Evolutionary conservation across 2,797 vertebrate species (phyloP).

Genomic region (Chloroceryle amazona): DNA sequence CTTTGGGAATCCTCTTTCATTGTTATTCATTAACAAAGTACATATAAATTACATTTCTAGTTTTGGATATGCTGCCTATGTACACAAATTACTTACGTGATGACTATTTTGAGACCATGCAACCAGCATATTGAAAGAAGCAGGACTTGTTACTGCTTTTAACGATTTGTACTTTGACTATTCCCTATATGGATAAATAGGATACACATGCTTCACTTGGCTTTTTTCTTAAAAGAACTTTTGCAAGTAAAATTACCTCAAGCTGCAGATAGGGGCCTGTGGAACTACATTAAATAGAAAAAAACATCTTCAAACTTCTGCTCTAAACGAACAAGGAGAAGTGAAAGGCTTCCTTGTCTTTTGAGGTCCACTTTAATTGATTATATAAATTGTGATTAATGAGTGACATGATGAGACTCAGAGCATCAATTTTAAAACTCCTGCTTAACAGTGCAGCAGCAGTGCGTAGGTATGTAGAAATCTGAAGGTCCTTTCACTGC

Average conservation of each 20-base stretch:
- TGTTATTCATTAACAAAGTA: conserved; percentile 6
- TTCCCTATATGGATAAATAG: not conserved
- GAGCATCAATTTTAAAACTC: not conserved
- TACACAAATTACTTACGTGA: not conserved
- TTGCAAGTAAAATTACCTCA: conserved; percentile 1
- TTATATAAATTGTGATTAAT: conserved; percentile 23
- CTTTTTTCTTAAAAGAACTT: not conserved
- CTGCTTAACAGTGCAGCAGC: not conserved
- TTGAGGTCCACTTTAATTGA: conserved; percentile 25
- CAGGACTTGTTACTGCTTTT: not conserved
- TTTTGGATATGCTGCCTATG: not conserved
- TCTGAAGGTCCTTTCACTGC: conserved; percentile 23
- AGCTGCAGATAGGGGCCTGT: not conserved
- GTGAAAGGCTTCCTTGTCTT: conserved; percentile 40
- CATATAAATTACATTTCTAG: not conserved
- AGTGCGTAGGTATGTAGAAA: not conserved
- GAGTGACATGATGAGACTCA: not conserved
- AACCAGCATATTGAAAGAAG: not conserved
- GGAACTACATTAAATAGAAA: not conserved
- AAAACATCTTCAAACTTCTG: conserved; percentile 4
- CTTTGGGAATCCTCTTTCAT: not conserved
- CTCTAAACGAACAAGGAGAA: conserved; percentile 20
- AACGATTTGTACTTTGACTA: not conserved
- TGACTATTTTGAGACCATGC: not conserved
- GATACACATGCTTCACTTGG: not conserved